These are phyloP conservation scores for Cryptus armator DNA, from an alignment of 2,888 invertebrate genomes.

Conservation along the genomic window DNA sequence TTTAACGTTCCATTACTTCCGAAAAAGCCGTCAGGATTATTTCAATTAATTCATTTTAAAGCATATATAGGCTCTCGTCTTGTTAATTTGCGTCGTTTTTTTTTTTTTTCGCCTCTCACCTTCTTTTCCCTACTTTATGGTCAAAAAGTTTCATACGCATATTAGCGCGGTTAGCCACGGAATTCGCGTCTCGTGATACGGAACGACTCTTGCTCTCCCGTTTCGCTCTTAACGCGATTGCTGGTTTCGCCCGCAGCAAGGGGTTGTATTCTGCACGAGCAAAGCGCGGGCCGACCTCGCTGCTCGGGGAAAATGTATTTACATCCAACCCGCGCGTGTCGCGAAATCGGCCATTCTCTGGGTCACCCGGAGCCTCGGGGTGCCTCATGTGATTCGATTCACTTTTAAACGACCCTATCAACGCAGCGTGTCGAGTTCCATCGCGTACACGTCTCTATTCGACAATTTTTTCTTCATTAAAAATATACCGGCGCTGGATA, in stretches of 20 bases:
- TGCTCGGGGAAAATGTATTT: constrained; percentile 6
- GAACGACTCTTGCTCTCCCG: not conserved
- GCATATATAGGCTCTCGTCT: not conserved
- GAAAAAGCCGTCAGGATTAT: not conserved
- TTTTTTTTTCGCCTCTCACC: not conserved
- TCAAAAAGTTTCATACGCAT: constrained; percentile 32
- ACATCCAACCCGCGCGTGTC: not conserved
- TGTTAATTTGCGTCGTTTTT: not conserved
- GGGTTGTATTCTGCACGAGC: not conserved
- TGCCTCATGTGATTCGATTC: not conserved
- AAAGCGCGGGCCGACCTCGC: not conserved
- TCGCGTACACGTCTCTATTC: no score
- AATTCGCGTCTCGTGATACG: constrained; percentile 27
- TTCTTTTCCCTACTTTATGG: not conserved
- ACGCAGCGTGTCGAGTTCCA: not conserved
- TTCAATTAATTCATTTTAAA: constrained; percentile 14
- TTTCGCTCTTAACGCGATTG: not conserved
- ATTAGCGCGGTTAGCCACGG: constrained; percentile 22
- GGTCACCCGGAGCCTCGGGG: constrained; percentile 2
- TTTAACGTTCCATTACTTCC: not conserved
- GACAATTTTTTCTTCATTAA: not conserved
- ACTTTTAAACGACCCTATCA: not conserved
- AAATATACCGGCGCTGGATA: not conserved
- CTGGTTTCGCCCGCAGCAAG: not conserved
- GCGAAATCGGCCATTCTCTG: not conserved